phyloP scores from a whole-genome alignment of 2,797 vertebrate species.

The Natrix natrix region DNA sequence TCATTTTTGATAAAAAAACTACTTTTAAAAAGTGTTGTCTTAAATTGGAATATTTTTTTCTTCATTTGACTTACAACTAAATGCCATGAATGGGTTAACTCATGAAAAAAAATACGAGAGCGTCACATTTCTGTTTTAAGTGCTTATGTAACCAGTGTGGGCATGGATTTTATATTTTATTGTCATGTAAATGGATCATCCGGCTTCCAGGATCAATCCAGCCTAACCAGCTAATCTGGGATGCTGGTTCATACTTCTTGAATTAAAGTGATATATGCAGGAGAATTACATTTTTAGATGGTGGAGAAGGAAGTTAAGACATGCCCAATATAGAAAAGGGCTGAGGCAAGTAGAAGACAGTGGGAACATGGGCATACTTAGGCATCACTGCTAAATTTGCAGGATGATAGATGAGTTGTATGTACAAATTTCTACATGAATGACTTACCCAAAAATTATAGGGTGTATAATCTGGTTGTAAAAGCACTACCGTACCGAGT shows the following conservation, averaged over 20 bases:
- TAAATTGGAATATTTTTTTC: background rate
- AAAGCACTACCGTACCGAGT: background rate
- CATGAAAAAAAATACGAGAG: background rate
- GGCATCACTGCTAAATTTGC: background rate
- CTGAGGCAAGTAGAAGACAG: background rate
- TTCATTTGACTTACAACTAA: background rate
- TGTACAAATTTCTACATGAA: background rate
- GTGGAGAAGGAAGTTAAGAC: background rate
- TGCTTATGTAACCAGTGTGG: background rate
- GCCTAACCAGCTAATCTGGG: background rate
- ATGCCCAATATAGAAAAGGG: background rate
- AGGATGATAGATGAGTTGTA: background rate
- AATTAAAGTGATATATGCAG: background rate
- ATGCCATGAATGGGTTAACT: background rate
- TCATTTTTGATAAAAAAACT: background rate
- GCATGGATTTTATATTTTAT: background rate
- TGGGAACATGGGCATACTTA: background rate
- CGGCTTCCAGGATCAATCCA: background rate
- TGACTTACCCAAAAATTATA: background rate
- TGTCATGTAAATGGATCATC: background rate
- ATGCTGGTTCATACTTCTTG: background rate
- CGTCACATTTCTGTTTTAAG: background rate
- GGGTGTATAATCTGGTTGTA: background rate
- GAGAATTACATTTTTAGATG: background rate
- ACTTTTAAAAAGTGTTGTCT: background rate